A percentile compares a stretch with the other conserved stretches of the same genome.
phyloP scores from a whole-genome alignment of 2,113 vertebrate species.

The Ctenodactylus gundi region DNA sequence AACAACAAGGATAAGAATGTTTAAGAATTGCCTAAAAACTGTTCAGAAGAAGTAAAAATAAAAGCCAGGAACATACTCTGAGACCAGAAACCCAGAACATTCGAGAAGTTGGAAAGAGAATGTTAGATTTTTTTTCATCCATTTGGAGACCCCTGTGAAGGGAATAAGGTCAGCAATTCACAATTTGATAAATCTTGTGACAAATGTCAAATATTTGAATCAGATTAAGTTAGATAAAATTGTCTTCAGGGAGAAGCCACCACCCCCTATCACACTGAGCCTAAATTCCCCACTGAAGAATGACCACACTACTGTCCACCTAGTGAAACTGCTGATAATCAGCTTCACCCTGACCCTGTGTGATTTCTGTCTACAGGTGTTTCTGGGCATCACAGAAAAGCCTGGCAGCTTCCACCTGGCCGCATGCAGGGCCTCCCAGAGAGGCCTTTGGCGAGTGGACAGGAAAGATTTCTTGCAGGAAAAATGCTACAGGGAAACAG shows the following conservation, averaged over 20 bases:
- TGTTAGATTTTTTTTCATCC: not conserved
- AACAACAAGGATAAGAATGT: not conserved
- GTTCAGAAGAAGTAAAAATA: not conserved
- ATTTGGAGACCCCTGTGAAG: not conserved
- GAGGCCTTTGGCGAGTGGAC: not conserved
- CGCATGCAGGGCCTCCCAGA: not conserved
- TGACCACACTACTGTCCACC: not conserved
- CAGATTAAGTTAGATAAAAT: not conserved
- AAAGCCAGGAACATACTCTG: not conserved
- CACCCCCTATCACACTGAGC: not conserved
- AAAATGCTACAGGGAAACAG: too few relatives aligned
- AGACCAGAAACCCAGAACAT: not conserved
- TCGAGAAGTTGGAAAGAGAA: not conserved
- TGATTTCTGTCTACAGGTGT: not conserved
- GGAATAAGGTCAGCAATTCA: not conserved
- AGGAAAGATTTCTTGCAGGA: not conserved
- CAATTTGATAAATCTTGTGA: not conserved
- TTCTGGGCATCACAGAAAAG: not conserved
- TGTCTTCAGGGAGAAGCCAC: not conserved
- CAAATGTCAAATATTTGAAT: not conserved
- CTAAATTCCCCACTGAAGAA: not conserved
- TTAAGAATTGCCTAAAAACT: not conserved
- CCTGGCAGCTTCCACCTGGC: not conserved
- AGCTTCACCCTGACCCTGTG: not conserved
- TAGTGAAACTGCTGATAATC: not conserved